Evolutionary conservation across 2,113 vertebrate species (phyloP), one percentile per base, ranked within the genome.

Genomic region (Typhlomys cinereus): DNA sequence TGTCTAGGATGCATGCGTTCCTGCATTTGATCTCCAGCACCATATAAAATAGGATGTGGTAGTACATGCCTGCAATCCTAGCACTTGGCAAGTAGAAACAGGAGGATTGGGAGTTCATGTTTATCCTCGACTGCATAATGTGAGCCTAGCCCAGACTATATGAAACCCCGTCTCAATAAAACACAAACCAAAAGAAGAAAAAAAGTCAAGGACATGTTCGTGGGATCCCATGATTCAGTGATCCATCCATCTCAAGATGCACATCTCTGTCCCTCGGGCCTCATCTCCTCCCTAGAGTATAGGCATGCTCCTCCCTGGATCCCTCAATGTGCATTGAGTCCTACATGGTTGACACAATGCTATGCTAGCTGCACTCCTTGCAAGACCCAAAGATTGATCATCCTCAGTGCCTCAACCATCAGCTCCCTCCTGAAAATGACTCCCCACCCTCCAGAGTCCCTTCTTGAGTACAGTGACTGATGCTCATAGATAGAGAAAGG

Each of bases 311-410:
- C 31, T 64, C 12, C 10, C 6, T 0, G 62, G 79, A 62, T 27
- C 23, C 44, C 67, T 66, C 48, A 36, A n/a, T 54, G 50, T 76
- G 69, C 36, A 41, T 71, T 61, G 18, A 50, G 52, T 3, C 25
- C 46, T 39, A 20, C 17, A 7, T 2, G 7, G 9, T 39, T 48
- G 34, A 34, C 0, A 0, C 59, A 41, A 6, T 34, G 15, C 66
- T 66, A 3, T 1, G 4, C 18, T 46, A n/a, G 4, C 50, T 57
- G 31, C 39, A 14, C 46, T 27, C 52, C 62, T 61, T 74, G 44
- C 14, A 69, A 62, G 29, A 31, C 36, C 25, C 52, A 59, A 29
- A 18, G n/a, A 4, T 41, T 36, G 5, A 29, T 12, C n/a, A n/a
- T 21, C 52, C 25, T n/a, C 34, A 44, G 12, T 18, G 57, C 50